These are phyloP conservation scores for Podargus strigoides DNA, from an alignment of 2,797 vertebrate species.

Conservation along the genomic window DNA sequence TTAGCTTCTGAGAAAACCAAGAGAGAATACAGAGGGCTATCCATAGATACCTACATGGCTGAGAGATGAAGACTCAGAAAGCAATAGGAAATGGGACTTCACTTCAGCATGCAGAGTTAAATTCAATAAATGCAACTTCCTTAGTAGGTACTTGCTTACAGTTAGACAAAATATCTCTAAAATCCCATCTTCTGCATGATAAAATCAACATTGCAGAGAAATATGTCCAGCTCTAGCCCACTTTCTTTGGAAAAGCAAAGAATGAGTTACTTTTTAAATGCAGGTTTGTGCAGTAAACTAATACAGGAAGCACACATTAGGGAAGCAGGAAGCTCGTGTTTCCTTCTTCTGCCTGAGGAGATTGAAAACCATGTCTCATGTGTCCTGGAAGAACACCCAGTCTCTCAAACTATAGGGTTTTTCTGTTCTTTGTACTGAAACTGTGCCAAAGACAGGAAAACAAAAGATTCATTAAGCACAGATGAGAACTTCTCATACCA, in stretches of 20 bases:
- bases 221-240: not conserved
- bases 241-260: not conserved
- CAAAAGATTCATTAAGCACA: constrained; percentile 1
- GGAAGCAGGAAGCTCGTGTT: not conserved
- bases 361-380: not conserved
- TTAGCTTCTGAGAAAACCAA: not conserved
- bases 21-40: not conserved
- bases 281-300: not conserved
- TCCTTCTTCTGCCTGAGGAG: not conserved
- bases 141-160: not conserved
- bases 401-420: not conserved
- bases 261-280: not conserved
- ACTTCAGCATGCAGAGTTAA: not conserved
- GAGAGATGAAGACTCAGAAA: not conserved
- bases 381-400: not conserved
- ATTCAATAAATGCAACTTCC: not conserved
- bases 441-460: not conserved
- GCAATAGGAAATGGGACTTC: not conserved
- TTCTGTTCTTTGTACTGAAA: not conserved
- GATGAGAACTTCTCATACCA: not conserved
- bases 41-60: not conserved
- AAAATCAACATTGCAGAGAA: not conserved
- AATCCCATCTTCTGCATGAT: not conserved
- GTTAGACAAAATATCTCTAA: not conserved
- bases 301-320: not conserved